phyloP scores from a whole-genome alignment of 2,797 vertebrate species.

The Todus mexicanus region DNA sequence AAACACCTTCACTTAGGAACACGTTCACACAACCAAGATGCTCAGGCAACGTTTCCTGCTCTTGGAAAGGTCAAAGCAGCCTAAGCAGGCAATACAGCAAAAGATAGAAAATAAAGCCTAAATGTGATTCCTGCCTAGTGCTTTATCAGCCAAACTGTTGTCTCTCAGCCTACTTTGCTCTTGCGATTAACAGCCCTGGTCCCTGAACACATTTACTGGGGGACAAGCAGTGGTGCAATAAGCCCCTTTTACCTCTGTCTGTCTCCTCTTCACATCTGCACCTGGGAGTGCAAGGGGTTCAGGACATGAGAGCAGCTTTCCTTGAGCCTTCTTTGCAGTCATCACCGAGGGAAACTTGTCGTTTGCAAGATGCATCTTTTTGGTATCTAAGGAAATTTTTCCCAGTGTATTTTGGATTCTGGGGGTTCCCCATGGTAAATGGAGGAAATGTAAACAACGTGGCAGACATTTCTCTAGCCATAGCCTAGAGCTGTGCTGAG shows the following conservation, averaged over 20 bases:
- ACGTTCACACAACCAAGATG: rapidly evolving
- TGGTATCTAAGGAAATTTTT: neutral
- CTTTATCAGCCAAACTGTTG: neutral
- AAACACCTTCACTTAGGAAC: neutral
- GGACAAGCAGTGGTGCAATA: neutral
- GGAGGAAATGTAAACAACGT: neutral
- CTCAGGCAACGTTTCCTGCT: neutral
- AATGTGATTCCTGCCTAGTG: neutral
- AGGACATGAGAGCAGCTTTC: neutral
- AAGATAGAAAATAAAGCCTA: neutral
- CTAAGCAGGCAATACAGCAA: neutral
- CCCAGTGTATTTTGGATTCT: neutral
- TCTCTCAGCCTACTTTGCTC: neutral
- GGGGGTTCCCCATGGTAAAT: neutral
- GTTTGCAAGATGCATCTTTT: neutral
- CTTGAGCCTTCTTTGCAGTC: neutral
- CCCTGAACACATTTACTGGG: neutral
- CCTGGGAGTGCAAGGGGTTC: rapidly evolving
- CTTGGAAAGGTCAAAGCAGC: neutral
- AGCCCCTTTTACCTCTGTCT: neutral
- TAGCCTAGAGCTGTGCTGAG: constrained; percentile 32
- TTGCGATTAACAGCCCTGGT: neutral
- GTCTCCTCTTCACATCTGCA: neutral
- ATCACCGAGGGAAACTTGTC: rapidly evolving
- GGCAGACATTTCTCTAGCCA: neutral